phyloP scores from a whole-genome alignment of 2,113 vertebrate genomes.

The Chaetops frenatus region DNA sequence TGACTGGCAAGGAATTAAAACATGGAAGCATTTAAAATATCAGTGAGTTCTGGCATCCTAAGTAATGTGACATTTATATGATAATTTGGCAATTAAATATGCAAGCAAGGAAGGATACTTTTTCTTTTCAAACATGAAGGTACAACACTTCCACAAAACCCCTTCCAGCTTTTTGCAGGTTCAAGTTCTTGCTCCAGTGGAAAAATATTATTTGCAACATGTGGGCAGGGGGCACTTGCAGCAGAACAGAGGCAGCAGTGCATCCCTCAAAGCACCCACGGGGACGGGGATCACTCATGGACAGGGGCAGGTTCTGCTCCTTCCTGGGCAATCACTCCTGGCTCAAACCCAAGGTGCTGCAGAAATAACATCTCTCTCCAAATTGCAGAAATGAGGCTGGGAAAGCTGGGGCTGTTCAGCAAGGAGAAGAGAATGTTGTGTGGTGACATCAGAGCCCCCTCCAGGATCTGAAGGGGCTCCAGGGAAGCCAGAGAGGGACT shows the following conservation, averaged over 20 bases:
- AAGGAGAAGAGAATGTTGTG: background rate
- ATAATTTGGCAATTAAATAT: conserved; percentile 51
- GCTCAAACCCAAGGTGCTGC: background rate
- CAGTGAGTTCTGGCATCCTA: conserved; percentile 11
- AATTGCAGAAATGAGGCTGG: background rate
- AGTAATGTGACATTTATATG: conserved; percentile 53
- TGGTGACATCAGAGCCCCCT: background rate
- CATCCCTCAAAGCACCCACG: accelerated
- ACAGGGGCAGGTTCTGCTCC: background rate
- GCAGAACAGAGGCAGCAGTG: background rate
- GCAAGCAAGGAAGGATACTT: background rate
- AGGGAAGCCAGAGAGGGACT: background rate
- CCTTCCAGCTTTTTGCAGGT: background rate
- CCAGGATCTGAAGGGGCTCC: background rate
- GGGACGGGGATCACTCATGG: accelerated
- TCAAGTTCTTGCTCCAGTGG: background rate
- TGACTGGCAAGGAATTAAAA: conserved; percentile 46
- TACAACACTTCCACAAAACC: background rate
- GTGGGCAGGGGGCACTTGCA: background rate
- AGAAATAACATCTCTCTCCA: background rate
- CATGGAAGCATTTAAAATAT: conserved; percentile 27
- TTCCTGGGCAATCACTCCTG: background rate
- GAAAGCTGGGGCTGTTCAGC: background rate
- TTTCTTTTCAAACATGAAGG: background rate
- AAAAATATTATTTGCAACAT: background rate